Evolutionary conservation across 2,797 vertebrate genomes (phyloP), one percentile per base, ranked within the genome.

Genomic region (Orientallactaga sibirica): DNA sequence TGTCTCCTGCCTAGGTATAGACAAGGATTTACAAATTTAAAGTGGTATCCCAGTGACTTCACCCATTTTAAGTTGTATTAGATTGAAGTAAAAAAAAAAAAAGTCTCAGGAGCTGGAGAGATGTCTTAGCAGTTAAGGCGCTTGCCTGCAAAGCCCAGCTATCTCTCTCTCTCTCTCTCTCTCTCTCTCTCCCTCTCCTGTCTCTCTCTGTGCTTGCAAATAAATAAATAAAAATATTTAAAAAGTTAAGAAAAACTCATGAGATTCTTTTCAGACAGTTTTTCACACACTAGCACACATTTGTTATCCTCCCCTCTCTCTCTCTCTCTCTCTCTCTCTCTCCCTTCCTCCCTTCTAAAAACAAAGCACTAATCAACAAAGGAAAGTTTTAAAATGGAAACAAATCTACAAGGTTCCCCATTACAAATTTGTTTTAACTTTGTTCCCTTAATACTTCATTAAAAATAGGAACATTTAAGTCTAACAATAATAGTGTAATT

Each of bases 311-410:
- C 11, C 52, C 11, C 52, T 52, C 52, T 52, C 52, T n/a, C 55
- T 58, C 55, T 58, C 55, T 58, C 55, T 58, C 55, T 58, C 55
- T 58, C 55, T 12, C 55, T 16, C 11, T 12, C 15, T 16, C 55
- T 58, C 4, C 55, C 55, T 12, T 4, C 52, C 70, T n/a, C 78
- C 94, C 93, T 89, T 94, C 86, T 91, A 66, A 94, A 97, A 97
- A 87, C 91, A 95, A 86, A 91, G 88, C 79, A 25, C 68, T 91
- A 86, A 93, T 94, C 96, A 94, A 93, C 96, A 97, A 88, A 95
- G 96, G 95, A 97, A 96, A 95, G 41, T 95, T 88, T 93, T 81
- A 93, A 96, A 96, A 92, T 96, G 96, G 92, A 97, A 97, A 96
- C 86, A 86, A 77, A 67, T 73, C 80, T 95, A 92, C 80, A 88